Evolutionary conservation across 2,888 invertebrate genomes (phyloP).

Genomic region (Desoria tigrina): DNA sequence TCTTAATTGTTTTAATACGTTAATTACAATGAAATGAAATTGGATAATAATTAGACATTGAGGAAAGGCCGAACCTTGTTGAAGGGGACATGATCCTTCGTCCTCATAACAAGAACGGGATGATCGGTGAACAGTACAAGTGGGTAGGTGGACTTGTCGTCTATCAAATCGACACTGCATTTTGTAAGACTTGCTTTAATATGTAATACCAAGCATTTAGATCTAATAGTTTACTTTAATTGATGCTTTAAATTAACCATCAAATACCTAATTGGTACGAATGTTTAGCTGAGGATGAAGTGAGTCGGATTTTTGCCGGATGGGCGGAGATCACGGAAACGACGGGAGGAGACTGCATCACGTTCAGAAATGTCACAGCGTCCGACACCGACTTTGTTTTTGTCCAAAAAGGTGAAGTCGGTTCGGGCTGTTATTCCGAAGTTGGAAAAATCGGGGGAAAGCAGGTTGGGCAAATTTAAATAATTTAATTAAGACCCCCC

Average conservation of each 20-base stretch:
- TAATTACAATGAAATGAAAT: too few relatives aligned
- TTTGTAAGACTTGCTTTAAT: slow-evolving; percentile 59
- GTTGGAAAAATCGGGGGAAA: slow-evolving; percentile 60
- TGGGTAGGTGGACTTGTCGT: slow-evolving; percentile 61
- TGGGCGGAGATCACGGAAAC: slow-evolving; percentile 60
- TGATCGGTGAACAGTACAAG: slow-evolving; percentile 58
- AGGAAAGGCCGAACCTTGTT: slow-evolving; percentile 56
- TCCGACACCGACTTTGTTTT: slow-evolving; percentile 42
- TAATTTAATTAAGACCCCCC: background rate
- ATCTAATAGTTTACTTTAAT: slow-evolving; percentile 6
- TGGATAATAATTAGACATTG: slow-evolving; percentile 4
- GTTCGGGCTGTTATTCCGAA: slow-evolving; percentile 59
- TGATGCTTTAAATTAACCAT: background rate
- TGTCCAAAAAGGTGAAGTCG: slow-evolving; percentile 32
- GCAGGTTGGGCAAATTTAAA: too few relatives aligned
- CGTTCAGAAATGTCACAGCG: slow-evolving; percentile 53
- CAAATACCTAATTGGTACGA: too few relatives aligned
- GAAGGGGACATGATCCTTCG: slow-evolving; percentile 61
- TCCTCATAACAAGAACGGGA: slow-evolving; percentile 58
- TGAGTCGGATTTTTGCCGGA: slow-evolving; percentile 57
- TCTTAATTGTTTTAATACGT: too few relatives aligned
- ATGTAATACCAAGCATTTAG: slow-evolving; percentile 29
- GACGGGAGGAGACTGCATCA: slow-evolving; percentile 57
- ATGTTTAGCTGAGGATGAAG: too few relatives aligned
- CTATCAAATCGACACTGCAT: slow-evolving; percentile 59